These are phyloP conservation scores for Leptodactylus fallax DNA, from an alignment of 2,797 vertebrate genomes.

Conservation along the genomic window DNA sequence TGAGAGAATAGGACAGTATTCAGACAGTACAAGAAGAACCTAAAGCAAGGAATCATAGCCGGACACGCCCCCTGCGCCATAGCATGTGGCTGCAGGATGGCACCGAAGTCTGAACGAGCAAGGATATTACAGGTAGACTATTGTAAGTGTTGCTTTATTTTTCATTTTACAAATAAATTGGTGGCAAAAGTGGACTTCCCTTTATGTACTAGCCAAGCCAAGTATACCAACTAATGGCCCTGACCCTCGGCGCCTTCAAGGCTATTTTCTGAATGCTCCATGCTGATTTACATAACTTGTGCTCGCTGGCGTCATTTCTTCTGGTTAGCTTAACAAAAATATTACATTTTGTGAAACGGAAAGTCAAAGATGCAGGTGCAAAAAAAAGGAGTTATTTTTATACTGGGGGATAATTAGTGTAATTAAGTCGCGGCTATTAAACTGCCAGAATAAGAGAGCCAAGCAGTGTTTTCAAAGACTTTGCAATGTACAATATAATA, in stretches of 20 bases:
- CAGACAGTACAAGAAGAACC: too few relatives aligned
- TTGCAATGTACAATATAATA: slow-evolving; percentile 54
- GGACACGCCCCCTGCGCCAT: too few relatives aligned
- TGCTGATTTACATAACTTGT: slow-evolving; percentile 44
- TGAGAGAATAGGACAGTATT: too few relatives aligned
- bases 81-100: too few relatives aligned
- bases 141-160: background rate
- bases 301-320: slow-evolving; percentile 33
- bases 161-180: background rate
- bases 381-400: slow-evolving; percentile 58
- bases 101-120: too few relatives aligned
- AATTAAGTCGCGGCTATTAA: slow-evolving; percentile 62
- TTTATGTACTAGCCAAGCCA: background rate
- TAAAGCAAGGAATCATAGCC: too few relatives aligned
- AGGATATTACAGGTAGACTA: too few relatives aligned
- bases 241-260: too few relatives aligned
- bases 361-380: slow-evolving; percentile 62
- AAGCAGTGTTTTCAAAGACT: slow-evolving; percentile 56
- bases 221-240: background rate
- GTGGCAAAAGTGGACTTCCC: background rate
- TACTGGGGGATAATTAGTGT: slow-evolving; percentile 61
- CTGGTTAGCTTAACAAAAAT: slow-evolving; percentile 54
- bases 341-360: slow-evolving; percentile 57
- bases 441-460: slow-evolving; percentile 60
- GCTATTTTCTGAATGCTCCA: background rate